Evolutionary conservation across 2,797 vertebrate species (phyloP), one percentile per base, ranked within the genome.

Genomic region (Channa striata): DNA sequence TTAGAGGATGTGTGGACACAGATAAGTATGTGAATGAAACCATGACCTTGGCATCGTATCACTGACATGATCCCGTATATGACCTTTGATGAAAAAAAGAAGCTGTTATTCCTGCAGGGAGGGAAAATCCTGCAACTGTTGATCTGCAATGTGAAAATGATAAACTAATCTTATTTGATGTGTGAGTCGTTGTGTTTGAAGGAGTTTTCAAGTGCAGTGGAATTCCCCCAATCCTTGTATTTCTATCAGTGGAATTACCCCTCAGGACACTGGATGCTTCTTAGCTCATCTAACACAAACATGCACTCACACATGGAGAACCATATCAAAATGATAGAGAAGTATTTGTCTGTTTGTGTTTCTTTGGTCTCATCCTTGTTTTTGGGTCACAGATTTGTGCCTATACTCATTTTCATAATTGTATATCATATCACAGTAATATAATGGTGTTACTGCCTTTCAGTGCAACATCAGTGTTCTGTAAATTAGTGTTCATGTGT

Each of bases 181-280:
- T 59, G 59, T 21, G 42, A 64, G 72, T 67, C 48, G 39, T 72
- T 77, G 51, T 76, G 44, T 73, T 47, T 78, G 56, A 46, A 79
- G 60, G 65, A 53, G 61, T 37, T 60, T 77, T 75, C 68, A 65
- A 59, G 46, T 40, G 23, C 21, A 16, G 36, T 68, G 89, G 89
- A 88, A 92, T 86, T 87, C 85, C 89, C 90, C 90, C 3, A 6
- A 50, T 81, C 39, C 58, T 82, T 83, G 72, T 82, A 21, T 82
- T 70, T 71, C 61, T 75, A 56, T 71, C 64, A 34, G 61, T 74
- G 85, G 87, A 91, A 91, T 87, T 90, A 92, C 87, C 86, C 87
- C 30, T 68, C 64, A 59, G 77, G 81, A 86, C 62, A 92, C 85
- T 66, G 82, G 74, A 88, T 84, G 74, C 79, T 68, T 56, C 33